These are phyloP conservation scores for Emydocephalus ijimae DNA, from an alignment of 2,113 vertebrate genomes.

Conservation along the genomic window DNA sequence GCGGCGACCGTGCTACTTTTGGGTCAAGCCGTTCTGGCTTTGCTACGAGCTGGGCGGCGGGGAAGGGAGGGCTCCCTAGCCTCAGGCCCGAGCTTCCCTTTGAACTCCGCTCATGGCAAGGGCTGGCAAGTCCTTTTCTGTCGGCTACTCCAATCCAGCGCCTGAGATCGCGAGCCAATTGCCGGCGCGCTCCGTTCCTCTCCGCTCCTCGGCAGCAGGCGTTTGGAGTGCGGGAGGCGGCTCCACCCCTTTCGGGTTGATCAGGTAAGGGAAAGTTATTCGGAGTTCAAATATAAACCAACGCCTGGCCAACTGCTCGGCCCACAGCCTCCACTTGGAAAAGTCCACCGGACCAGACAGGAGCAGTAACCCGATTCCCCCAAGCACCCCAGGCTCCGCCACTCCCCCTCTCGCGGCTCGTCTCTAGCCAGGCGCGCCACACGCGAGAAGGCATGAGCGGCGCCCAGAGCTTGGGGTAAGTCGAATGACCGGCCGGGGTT, in stretches of 20 bases:
- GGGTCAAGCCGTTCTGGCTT: background rate
- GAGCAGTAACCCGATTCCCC: constrained; percentile 68
- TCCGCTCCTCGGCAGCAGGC: background rate
- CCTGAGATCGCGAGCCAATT: background rate
- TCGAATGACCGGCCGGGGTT: constrained; percentile 48
- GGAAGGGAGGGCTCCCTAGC: background rate
- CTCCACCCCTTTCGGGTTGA: background rate
- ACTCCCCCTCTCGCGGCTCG: background rate
- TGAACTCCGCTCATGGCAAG: background rate
- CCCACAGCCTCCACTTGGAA: constrained; percentile 2
- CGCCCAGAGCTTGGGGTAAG: constrained; percentile 68
- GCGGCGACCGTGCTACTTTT: background rate
- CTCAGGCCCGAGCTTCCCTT: background rate
- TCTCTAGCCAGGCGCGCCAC: constrained; percentile 43
- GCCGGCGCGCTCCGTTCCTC: background rate
- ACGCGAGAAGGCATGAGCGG: constrained; percentile 69
- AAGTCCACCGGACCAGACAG: background rate
- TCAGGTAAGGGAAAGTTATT: constrained; percentile 54
- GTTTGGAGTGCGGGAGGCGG: background rate
- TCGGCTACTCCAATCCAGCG: background rate
- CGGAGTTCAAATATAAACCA: constrained; percentile 58
- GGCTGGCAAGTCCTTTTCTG: background rate
- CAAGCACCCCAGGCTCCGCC: constrained; percentile 38
- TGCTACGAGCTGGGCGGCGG: background rate
- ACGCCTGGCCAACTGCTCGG: constrained; percentile 50